Evolutionary conservation across 2,888 invertebrate genomes (phyloP).

Genomic region (Thereva nobilitata): DNA sequence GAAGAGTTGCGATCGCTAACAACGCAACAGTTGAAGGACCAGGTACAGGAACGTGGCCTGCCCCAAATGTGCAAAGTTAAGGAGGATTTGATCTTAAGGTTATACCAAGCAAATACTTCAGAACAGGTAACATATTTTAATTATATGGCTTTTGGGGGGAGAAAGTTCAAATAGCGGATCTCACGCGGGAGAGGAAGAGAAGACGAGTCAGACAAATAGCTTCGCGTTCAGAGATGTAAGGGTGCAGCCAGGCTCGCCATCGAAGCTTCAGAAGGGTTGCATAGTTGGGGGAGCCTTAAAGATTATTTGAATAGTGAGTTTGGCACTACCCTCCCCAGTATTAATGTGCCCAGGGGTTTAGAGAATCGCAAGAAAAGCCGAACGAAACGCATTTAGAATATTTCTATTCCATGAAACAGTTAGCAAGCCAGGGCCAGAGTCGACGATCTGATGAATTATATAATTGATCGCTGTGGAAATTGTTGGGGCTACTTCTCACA

Average conservation of each 20-base stretch:
- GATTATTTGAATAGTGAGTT: conserved; percentile 28
- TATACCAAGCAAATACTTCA: too few species aligned
- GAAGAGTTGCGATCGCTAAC: too few species aligned
- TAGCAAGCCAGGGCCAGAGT: background rate
- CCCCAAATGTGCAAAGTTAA: too few species aligned
- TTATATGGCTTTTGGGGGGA: too few species aligned
- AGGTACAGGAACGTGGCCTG: too few species aligned
- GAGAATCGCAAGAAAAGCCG: conserved; percentile 19
- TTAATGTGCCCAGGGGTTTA: conserved; percentile 23
- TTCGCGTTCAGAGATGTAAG: conserved; percentile 11
- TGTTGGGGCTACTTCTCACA: conserved; percentile 29
- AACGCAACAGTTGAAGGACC: too few species aligned
- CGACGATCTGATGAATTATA: too few species aligned
- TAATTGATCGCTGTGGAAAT: conserved; percentile 34
- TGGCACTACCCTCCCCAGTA: conserved; percentile 6
- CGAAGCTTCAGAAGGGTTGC: background rate
- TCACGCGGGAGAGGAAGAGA: too few species aligned
- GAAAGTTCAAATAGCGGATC: too few species aligned
- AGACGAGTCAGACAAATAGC: too few species aligned
- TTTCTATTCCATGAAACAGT: background rate
- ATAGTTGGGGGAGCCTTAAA: conserved; percentile 25
- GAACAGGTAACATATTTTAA: too few species aligned
- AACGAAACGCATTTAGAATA: conserved; percentile 33
- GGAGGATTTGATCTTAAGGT: too few species aligned
- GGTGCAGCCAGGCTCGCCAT: background rate